These are phyloP conservation scores for Echinometra lucunter DNA, from an alignment of 53 echinoderm and acorn worm genomes.

Conservation along the genomic window DNA sequence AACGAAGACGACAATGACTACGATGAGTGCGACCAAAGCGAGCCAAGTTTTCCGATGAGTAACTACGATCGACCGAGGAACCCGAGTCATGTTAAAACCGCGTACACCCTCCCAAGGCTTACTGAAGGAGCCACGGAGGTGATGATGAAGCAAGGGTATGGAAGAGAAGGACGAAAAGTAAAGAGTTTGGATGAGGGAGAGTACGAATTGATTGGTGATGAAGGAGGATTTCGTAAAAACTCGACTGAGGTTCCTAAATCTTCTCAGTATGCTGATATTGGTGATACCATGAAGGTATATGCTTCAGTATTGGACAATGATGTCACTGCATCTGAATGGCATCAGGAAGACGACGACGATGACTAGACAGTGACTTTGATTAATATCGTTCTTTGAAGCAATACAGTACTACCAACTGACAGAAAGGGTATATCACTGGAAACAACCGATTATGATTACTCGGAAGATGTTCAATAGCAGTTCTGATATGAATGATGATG, in stretches of 20 bases:
- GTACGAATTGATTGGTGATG: slow-evolving; percentile 43
- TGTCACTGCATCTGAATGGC: slow-evolving; percentile 15
- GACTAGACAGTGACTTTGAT: slow-evolving; percentile 32
- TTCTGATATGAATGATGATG: no score
- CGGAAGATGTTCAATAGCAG: no score
- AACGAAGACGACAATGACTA: slow-evolving; percentile 15
- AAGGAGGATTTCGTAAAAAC: neutral
- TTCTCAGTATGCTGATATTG: slow-evolving; percentile 57
- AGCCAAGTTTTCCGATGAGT: neutral
- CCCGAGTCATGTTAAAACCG: neutral
- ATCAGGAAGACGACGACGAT: neutral
- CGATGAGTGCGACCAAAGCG: neutral
- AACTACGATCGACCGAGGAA: slow-evolving; percentile 29
- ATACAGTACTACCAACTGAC: no score
- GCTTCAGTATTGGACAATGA: slow-evolving; percentile 45
- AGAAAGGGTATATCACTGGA: no score
- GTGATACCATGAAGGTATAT: slow-evolving; percentile 46
- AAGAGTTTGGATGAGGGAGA: neutral
- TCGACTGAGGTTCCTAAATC: slow-evolving; percentile 23
- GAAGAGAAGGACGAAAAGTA: neutral
- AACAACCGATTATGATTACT: no score
- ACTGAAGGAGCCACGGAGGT: neutral
- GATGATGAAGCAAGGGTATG: neutral
- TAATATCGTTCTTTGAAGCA: neutral
- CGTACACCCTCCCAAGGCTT: slow-evolving; percentile 46